A percentile compares a stretch with the other conserved stretches of the same genome.
Conservation (phyloP, 1,140 invertebrate species). For the Teleogryllus occipitalis region DNA sequence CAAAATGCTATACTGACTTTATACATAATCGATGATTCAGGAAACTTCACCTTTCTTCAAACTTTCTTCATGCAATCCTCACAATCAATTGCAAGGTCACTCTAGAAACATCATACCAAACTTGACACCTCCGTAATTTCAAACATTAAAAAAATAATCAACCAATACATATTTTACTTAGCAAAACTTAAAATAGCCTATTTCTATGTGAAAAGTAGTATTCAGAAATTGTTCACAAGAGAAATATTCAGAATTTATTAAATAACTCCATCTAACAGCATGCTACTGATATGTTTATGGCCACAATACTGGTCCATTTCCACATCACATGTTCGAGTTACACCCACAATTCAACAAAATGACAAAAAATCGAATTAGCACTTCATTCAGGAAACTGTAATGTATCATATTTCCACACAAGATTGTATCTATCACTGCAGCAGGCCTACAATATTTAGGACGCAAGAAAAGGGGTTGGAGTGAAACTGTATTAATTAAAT, state of each 20-base stretch:
- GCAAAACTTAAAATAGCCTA: background rate
- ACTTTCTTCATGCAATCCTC: background rate
- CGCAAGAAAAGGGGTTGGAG: background rate
- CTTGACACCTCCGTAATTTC: too few relatives aligned
- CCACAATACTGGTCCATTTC: background rate
- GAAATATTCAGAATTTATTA: background rate
- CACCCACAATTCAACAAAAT: background rate
- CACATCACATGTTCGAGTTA: background rate
- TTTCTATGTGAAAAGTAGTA: background rate
- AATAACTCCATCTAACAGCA: background rate
- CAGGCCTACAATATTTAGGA: background rate
- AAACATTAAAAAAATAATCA: too few relatives aligned
- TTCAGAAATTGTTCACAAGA: background rate
- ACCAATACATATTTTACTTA: background rate
- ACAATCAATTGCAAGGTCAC: background rate
- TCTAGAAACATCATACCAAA: background rate
- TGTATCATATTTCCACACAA: background rate
- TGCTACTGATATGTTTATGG: slow-evolving; percentile 4
- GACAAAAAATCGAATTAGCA: background rate
- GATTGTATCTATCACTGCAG: background rate
- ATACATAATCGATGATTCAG: background rate
- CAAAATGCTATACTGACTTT: background rate
- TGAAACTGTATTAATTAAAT: background rate
- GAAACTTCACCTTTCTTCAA: background rate
- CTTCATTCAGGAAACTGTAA: background rate